phyloP scores from a whole-genome alignment of 1,140 invertebrate genomes.

The Formica exsecta region DNA sequence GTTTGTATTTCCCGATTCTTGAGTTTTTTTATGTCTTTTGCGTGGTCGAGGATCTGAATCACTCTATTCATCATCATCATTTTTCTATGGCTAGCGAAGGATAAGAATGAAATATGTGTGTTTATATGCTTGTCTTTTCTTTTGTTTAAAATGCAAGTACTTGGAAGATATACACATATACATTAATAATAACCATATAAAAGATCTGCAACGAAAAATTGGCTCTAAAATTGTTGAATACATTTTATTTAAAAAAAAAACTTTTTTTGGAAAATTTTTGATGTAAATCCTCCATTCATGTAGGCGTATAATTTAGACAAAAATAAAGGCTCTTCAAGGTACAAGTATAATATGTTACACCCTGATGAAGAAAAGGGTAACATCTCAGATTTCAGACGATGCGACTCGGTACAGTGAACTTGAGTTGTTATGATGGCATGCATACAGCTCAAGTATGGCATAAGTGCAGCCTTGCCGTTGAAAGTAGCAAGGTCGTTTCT shows the following conservation, averaged over 20 bases:
- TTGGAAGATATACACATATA: not conserved
- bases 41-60: constrained; percentile 15
- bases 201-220: not conserved
- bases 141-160: not conserved
- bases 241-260: not conserved
- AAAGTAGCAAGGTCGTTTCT: constrained; percentile 77
- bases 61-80: not conserved
- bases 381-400: not conserved
- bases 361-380: constrained; percentile 21
- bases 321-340: constrained; percentile 7
- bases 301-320: not conserved
- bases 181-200: not conserved
- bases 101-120: not conserved
- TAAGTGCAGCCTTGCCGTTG: constrained; percentile 76
- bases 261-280: not conserved
- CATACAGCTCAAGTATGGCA: constrained; percentile 58
- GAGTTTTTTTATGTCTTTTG: not conserved
- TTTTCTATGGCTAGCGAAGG: constrained; percentile 5
- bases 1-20: constrained; percentile 24
- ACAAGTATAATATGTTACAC: not conserved
- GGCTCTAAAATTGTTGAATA: not conserved
- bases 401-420: constrained; percentile 70
- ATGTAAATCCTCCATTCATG: not conserved
- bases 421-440: constrained; percentile 67
- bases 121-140: not conserved